A percentile compares a stretch with the other conserved stretches of the same genome.
Evolutionary conservation across 2,888 invertebrate genomes (phyloP).

Genomic region (Drosophila aldrichi): DNA sequence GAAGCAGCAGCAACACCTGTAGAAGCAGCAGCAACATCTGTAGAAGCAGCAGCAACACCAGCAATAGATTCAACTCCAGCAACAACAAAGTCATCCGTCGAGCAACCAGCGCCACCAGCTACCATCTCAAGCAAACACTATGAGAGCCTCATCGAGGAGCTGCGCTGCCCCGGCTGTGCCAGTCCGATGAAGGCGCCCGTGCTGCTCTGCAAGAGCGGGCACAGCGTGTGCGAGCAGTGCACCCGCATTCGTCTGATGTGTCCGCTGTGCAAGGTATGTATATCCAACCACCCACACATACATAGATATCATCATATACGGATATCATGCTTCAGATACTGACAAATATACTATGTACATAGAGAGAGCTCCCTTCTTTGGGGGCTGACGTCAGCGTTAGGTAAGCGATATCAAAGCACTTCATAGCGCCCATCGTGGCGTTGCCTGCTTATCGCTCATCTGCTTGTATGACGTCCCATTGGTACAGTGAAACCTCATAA

Average conservation of each 20-base stretch:
- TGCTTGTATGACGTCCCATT: constrained; percentile 30
- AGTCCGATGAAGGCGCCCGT: constrained; percentile 84
- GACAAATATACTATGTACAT: background rate
- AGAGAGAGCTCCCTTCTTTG: background rate
- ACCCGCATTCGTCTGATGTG: constrained; percentile 82
- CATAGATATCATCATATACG: too few species aligned
- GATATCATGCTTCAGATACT: background rate
- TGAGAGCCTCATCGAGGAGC: constrained; percentile 83
- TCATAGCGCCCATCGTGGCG: background rate
- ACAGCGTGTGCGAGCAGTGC: constrained; percentile 84
- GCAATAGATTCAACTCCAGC: background rate
- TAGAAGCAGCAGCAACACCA: background rate
- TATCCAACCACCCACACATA: background rate
- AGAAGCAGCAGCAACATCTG: background rate
- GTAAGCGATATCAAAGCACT: constrained; percentile 42
- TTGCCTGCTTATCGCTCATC: constrained; percentile 30
- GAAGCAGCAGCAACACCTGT: background rate
- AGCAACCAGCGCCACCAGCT: constrained; percentile 19
- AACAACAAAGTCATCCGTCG: background rate
- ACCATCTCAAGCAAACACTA: constrained; percentile 73
- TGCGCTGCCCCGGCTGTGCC: constrained; percentile 85
- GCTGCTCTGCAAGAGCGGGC: constrained; percentile 83
- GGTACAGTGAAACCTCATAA: constrained; percentile 30
- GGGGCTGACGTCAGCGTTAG: constrained; percentile 48
- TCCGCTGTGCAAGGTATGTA: constrained; percentile 84